Percentiles rank a stretch among this genome's conserved stretches.
phyloP scores from a whole-genome alignment of 2,888 invertebrate species.

The Pantelozetes paolii region DNA sequence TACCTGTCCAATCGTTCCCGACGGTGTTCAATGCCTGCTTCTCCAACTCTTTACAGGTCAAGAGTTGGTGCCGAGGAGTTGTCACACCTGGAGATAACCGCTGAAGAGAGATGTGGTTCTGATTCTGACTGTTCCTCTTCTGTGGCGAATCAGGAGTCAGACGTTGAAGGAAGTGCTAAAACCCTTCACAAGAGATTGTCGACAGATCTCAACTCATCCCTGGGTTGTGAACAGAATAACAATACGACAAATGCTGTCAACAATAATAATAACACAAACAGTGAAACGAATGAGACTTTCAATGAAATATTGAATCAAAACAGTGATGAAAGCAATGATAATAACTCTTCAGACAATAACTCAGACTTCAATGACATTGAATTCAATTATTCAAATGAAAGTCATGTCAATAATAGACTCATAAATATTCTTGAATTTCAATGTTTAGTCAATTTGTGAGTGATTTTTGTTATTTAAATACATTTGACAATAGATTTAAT shows the following conservation, averaged over 20 bases:
- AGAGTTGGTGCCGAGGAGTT: background rate
- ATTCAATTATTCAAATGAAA: background rate
- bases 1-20: constrained; percentile 1
- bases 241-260: background rate
- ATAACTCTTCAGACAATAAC: background rate
- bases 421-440: background rate
- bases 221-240: background rate
- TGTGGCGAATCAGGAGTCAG: background rate
- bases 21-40: constrained; percentile 17
- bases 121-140: background rate
- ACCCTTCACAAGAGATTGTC: background rate
- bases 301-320: constrained; percentile 1
- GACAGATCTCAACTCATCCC: background rate
- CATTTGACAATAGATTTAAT: no score
- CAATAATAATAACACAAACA: background rate
- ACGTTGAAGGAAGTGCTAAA: background rate
- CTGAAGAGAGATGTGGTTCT: constrained; percentile 20
- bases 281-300: background rate
- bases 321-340: background rate
- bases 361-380: background rate
- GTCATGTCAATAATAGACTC: background rate
- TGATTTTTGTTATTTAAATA: background rate
- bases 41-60: background rate
- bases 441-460: constrained; percentile 4
- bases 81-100: constrained; percentile 8